phyloP scores from a whole-genome alignment of 2,888 invertebrate genomes.

The Andrena dorsata region DNA sequence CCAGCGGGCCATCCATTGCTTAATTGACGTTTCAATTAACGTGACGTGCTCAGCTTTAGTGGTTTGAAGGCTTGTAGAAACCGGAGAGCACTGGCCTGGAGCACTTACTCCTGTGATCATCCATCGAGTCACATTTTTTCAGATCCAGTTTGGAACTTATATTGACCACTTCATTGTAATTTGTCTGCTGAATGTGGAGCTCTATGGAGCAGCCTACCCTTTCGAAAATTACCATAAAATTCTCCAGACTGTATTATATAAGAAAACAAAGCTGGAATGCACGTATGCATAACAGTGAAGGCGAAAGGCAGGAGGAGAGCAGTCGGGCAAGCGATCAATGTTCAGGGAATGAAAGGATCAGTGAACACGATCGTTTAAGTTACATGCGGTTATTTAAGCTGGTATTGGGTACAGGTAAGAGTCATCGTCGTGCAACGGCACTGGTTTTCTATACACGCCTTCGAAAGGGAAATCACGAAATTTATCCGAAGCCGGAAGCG shows the following conservation, averaged over 20 bases:
- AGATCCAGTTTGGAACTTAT: too few relatives aligned
- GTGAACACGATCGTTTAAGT: background rate
- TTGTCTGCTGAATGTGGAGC: too few relatives aligned
- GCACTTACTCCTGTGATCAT: background rate
- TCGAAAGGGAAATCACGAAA: slow-evolving; percentile 64
- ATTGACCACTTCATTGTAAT: too few relatives aligned
- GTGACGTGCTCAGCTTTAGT: background rate
- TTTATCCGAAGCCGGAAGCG: slow-evolving; percentile 54
- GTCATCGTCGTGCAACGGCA: background rate
- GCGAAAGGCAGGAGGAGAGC: background rate
- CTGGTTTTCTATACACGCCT: slow-evolving; percentile 1
- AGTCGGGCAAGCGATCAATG: background rate
- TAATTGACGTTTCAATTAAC: background rate
- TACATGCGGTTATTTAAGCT: background rate
- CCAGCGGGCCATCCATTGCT: background rate
- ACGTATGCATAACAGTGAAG: background rate
- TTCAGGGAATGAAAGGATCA: background rate
- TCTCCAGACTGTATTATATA: too few relatives aligned
- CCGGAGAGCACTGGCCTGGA: background rate
- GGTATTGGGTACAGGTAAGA: background rate
- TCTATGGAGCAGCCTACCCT: too few relatives aligned
- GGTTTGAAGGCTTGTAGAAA: background rate
- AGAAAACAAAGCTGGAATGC: too few relatives aligned
- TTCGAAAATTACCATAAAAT: too few relatives aligned
- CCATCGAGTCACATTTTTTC: too few relatives aligned